phyloP scores from a whole-genome alignment of 2,113 vertebrate genomes.

The Marmota flaviventris region DNA sequence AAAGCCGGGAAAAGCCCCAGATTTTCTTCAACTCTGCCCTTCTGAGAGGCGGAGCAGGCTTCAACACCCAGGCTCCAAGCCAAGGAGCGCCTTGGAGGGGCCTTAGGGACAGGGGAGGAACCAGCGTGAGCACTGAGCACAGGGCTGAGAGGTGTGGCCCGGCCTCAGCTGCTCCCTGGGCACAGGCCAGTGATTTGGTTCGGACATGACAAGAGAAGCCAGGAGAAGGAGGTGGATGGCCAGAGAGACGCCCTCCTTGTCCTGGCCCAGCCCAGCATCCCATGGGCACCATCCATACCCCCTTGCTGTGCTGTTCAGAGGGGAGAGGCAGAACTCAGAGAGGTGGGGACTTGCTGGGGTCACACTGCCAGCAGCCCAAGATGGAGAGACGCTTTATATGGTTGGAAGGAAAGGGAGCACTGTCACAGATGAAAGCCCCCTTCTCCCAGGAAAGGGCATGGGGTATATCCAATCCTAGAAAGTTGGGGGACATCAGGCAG shows the following conservation, averaged over 20 bases:
- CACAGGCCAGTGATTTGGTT: background rate
- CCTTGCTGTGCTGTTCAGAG: rapidly evolving
- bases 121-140: background rate
- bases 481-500: background rate
- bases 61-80: background rate
- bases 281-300: background rate
- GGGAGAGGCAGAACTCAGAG: background rate
- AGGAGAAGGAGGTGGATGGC: background rate
- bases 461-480: background rate
- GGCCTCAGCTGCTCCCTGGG: background rate
- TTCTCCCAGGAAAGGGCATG: background rate
- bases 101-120: background rate
- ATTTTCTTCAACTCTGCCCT: background rate
- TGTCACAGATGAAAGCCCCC: too few species aligned
- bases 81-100: background rate
- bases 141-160: too few species aligned
- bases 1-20: background rate
- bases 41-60: background rate
- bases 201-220: background rate
- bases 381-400: background rate
- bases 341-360: too few species aligned
- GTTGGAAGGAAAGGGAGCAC: background rate
- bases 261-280: rapidly evolving
- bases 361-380: background rate
- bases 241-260: background rate